These are phyloP conservation scores for Bicyclus anynana DNA, from an alignment of 1,140 invertebrate species.

Conservation along the genomic window DNA sequence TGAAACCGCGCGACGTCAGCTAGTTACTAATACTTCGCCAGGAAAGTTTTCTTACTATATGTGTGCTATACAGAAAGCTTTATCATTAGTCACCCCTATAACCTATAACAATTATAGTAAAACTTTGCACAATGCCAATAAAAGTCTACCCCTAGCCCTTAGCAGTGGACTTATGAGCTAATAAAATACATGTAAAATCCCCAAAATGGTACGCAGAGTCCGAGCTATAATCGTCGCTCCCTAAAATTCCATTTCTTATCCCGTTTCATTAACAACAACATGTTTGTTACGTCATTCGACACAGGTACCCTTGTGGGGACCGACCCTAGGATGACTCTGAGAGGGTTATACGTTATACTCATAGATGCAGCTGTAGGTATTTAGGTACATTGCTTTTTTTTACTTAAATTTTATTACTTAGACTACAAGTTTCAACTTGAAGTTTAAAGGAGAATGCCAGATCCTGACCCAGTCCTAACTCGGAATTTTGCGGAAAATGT, in stretches of 20 bases:
- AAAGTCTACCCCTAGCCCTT: background rate
- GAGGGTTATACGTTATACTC: too few relatives aligned
- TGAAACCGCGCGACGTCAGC: too few relatives aligned
- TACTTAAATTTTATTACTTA: too few relatives aligned
- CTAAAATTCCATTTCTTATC: conserved; percentile 35
- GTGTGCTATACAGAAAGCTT: too few relatives aligned
- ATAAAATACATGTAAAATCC: conserved; percentile 9
- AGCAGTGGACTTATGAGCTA: background rate
- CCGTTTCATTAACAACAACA: conserved; percentile 43
- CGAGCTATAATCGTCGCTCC: conserved; percentile 29
- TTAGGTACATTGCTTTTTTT: too few relatives aligned
- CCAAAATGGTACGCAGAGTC: conserved; percentile 1
- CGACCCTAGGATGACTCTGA: background rate
- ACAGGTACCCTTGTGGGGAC: conserved; percentile 23
- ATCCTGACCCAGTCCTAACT: too few relatives aligned
- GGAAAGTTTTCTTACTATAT: too few relatives aligned
- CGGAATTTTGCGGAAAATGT: too few relatives aligned
- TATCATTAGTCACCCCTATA: background rate
- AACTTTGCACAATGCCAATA: background rate
- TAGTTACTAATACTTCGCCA: too few relatives aligned
- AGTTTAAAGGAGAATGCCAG: too few relatives aligned
- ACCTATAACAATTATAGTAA: background rate
- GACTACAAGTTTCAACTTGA: too few relatives aligned
- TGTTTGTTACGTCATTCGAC: conserved; percentile 18
- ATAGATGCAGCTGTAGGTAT: too few relatives aligned